Conservation (phyloP, 2,888 invertebrate genomes). For the Dasysyrphus tricinctus region DNA sequence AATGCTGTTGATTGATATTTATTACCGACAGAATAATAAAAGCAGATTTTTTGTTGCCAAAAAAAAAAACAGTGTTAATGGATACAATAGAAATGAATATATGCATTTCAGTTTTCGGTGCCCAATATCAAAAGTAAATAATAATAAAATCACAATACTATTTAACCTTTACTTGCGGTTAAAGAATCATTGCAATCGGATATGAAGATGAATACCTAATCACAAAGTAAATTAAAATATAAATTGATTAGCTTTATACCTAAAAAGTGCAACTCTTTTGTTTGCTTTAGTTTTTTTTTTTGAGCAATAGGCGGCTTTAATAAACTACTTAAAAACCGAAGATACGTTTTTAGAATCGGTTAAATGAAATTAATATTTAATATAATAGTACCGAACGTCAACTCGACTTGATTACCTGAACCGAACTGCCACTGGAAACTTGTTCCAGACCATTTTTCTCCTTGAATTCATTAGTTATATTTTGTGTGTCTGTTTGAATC, state of each 20-base stretch:
- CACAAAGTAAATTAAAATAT: neutral
- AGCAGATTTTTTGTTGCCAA: too few relatives aligned
- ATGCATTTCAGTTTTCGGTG: neutral
- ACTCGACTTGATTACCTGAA: conserved; percentile 69
- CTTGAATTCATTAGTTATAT: conserved; percentile 51
- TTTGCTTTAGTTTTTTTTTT: neutral
- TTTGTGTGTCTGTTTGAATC: conserved; percentile 38
- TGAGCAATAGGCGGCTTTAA: neutral
- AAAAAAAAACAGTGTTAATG: too few relatives aligned
- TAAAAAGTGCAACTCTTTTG: neutral
- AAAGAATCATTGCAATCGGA: neutral
- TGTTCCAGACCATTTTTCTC: conserved; percentile 65
- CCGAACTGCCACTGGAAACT: conserved; percentile 68
- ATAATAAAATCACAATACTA: neutral
- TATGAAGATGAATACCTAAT: neutral
- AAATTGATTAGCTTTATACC: neutral
- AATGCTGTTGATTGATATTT: too few relatives aligned
- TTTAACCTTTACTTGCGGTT: neutral
- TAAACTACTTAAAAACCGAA: neutral
- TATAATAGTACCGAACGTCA: conserved; percentile 38
- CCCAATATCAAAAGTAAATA: neutral
- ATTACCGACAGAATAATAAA: too few relatives aligned
- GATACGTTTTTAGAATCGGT: too few relatives aligned
- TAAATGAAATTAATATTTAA: too few relatives aligned
- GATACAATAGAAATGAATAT: too few relatives aligned